A percentile compares a stretch with the other conserved stretches of the same genome.
Conservation (phyloP, 2,888 invertebrate species). For the Microctonus brassicae region DNA sequence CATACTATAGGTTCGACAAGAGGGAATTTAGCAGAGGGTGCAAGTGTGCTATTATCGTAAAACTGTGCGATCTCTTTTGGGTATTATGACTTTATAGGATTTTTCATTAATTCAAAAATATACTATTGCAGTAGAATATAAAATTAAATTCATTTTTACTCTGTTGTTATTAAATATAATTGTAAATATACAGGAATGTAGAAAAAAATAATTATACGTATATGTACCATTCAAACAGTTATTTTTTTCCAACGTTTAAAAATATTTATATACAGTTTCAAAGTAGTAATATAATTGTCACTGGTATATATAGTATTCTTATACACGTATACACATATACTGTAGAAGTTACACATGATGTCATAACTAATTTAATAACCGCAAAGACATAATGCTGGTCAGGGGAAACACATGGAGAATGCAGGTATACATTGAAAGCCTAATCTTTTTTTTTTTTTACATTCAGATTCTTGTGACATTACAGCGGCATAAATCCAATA, state of each 20-base stretch:
- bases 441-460: background rate
- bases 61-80: conserved; percentile 42
- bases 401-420: background rate
- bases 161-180: background rate
- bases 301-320: background rate
- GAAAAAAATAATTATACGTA: too few species aligned
- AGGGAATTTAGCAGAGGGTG: background rate
- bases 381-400: background rate
- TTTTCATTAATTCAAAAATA: conserved; percentile 2
- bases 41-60: conserved; percentile 24
- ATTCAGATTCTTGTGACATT: background rate
- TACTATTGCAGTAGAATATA: background rate
- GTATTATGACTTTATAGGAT: conserved; percentile 39
- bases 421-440: background rate
- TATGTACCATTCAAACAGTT: too few species aligned
- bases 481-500: background rate
- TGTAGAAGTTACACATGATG: background rate
- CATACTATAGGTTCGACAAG: background rate
- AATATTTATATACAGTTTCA: too few species aligned
- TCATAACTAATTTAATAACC: background rate
- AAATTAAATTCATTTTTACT: background rate
- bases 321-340: background rate
- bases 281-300: background rate
- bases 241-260: too few species aligned
- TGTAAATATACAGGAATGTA: background rate